phyloP scores from a whole-genome alignment of 2,888 invertebrate species.

The Flexamia atlantica region DNA sequence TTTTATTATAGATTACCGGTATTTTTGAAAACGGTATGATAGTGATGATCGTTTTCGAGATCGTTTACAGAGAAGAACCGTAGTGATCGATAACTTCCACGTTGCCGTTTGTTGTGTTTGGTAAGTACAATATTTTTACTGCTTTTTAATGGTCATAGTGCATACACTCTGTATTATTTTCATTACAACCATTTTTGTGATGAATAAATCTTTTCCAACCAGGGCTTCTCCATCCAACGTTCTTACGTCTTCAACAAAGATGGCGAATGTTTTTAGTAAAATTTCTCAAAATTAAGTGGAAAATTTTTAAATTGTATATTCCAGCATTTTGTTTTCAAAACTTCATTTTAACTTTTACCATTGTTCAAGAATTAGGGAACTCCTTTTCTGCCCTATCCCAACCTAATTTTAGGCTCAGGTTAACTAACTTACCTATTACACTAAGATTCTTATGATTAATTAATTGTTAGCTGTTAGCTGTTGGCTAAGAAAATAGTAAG shows the following conservation, averaged over 20 bases:
- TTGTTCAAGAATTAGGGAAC: too few species aligned
- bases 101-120: constrained; percentile 49
- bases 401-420: too few species aligned
- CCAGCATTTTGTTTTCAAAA: too few species aligned
- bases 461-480: too few species aligned
- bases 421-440: too few species aligned
- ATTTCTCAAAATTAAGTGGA: background rate
- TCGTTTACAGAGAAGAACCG: constrained; percentile 41
- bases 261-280: constrained; percentile 27
- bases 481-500: too few species aligned
- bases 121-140: constrained; percentile 46
- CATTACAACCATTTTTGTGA: background rate
- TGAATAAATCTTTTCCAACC: background rate
- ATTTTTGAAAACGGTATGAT: constrained; percentile 22
- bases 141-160: background rate
- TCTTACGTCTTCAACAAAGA: too few species aligned
- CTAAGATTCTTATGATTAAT: too few species aligned
- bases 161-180: background rate
- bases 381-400: too few species aligned
- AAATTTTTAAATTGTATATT: too few species aligned
- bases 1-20: constrained; percentile 32
- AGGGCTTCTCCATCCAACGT: background rate
- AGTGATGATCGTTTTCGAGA: constrained; percentile 51
- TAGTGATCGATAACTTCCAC: constrained; percentile 47
- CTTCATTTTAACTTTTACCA: too few species aligned